phyloP scores from a whole-genome alignment of 2,888 invertebrate genomes.

The Pyrrhosoma nymphula region DNA sequence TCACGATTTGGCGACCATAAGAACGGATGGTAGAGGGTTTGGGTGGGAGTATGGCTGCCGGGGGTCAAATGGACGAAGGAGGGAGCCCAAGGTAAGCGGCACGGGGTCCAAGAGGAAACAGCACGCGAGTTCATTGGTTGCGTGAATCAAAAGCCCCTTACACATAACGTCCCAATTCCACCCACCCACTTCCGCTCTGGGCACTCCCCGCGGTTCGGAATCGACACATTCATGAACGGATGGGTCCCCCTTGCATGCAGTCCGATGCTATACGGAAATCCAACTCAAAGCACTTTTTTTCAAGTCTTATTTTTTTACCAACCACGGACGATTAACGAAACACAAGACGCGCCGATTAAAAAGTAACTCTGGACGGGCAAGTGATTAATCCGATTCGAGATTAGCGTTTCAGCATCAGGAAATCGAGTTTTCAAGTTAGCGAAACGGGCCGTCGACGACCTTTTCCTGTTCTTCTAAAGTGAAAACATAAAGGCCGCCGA shows the following conservation, averaged over 20 bases:
- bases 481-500: neutral
- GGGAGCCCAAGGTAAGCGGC: too few relatives aligned
- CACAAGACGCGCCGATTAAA: neutral
- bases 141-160: neutral
- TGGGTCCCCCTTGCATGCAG: too few relatives aligned
- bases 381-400: neutral
- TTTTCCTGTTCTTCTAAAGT: neutral
- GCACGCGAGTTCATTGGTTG: conserved; percentile 19
- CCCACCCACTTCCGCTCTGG: neutral
- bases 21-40: too few relatives aligned
- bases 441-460: neutral
- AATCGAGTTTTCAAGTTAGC: neutral
- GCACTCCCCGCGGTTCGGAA: neutral
- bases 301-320: neutral
- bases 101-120: neutral
- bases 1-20: too few relatives aligned
- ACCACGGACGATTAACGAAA: neutral
- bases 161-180: neutral
- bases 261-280: too few relatives aligned
- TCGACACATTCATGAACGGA: neutral
- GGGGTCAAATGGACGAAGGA: too few relatives aligned
- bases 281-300: too few relatives aligned
- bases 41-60: too few relatives aligned
- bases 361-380: neutral
- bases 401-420: neutral